phyloP scores from a whole-genome alignment of 2,888 invertebrate species.

The Chydorus sphaericus region DNA sequence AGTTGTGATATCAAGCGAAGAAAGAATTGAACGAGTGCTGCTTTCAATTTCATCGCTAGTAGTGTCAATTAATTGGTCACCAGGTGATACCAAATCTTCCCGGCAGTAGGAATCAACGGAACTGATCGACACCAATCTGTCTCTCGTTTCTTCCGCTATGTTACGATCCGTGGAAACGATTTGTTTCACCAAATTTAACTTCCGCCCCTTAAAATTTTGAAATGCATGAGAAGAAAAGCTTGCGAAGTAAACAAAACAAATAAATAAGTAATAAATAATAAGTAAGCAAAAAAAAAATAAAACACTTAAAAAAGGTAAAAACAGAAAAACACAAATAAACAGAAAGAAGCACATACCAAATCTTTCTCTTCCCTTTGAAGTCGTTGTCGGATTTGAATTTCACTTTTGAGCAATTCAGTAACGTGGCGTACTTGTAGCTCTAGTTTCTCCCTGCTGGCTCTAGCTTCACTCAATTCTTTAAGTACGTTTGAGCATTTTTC shows the following conservation, averaged over 20 bases:
- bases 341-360: not conserved
- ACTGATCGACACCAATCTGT: not conserved
- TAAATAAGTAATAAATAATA: too few relatives aligned
- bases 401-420: not conserved
- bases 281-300: too few relatives aligned
- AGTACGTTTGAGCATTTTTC: not conserved
- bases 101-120: not conserved
- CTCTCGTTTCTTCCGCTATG: not conserved
- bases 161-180: not conserved
- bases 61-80: not conserved
- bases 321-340: not conserved
- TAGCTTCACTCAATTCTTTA: conserved; percentile 3
- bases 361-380: not conserved
- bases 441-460: not conserved
- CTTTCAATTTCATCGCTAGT: not conserved
- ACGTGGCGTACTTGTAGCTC: conserved; percentile 3
- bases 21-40: conserved; percentile 2
- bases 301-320: not conserved
- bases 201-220: not conserved
- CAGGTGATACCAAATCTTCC: conserved; percentile 8
- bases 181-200: not conserved
- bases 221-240: too few relatives aligned
- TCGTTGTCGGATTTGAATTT: conserved; percentile 1
- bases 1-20: conserved; percentile 1
- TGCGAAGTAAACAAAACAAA: too few relatives aligned